Evolutionary conservation across 1,140 invertebrate species (phyloP), one percentile per base, ranked within the genome.

Genomic region (Ips nitidus): DNA sequence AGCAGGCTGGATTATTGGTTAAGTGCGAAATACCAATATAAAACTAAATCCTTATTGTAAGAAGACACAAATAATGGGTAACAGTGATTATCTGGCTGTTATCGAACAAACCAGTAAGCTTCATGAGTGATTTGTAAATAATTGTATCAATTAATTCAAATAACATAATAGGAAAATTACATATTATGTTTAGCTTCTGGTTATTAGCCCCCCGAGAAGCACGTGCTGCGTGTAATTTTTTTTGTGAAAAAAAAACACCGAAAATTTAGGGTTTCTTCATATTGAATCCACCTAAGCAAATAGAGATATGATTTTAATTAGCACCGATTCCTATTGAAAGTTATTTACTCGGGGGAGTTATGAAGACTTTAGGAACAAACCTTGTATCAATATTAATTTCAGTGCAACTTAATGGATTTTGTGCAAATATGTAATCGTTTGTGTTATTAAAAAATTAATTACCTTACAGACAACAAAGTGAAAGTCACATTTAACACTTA

Each of bases 101-200:
- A 22, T 22, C 22, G 22, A 22, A 22, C 22, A 22, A 22, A 22
- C 22, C 22, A 22, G 22, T 22, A 22, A 22, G 22, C 22, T 22
- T 22, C 22, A 22, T 22, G 22, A 73, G 71, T 73, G 71, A 73
- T 73, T 69, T 73, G 71, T 70, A 73, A 73, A 73, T 73, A 73
- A 70, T 70, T 73, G 52, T 70, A 60, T 66, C 22, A 22, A 22
- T 45, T 56, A 66, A 66, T 70, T 56, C 64, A 70, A 73, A 73
- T 70, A 73, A 59, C 62, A 45, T 63, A 39, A 45, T 22, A 53
- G 39, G 5, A 66, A 66, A 66, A 64, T 47, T 36, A 41, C 42
- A 22, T 38, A 64, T 53, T 64, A 64, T 37, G 41, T 39, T 37
- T 52, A 37, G 55, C 55, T 57, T 36, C 66, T 50, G 55, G 41